A percentile compares a stretch with the other conserved stretches of the same genome.
Conservation (phyloP, 2,113 vertebrate genomes). For the Corvus cornix region DNA sequence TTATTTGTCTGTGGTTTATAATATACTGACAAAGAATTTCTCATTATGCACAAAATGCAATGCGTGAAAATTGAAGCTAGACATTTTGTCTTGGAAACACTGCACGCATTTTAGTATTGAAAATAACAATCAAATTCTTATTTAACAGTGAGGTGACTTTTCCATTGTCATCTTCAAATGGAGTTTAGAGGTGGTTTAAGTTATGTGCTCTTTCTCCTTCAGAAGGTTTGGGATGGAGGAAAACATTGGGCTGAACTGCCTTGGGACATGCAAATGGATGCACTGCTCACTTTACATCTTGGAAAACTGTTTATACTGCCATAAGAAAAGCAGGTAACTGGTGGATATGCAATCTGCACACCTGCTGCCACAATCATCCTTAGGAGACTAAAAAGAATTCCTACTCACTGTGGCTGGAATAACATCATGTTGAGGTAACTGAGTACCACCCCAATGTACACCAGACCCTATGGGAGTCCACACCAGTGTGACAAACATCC, state of each 20-base stretch:
- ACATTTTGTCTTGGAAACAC: neutral
- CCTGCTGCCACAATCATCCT: neutral
- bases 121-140: neutral
- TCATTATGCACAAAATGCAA: neutral
- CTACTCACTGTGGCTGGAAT: neutral
- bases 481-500: neutral
- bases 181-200: neutral
- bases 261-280: neutral
- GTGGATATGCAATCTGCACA: neutral
- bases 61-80: neutral
- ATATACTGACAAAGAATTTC: accelerated
- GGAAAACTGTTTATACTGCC: neutral
- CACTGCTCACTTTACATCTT: neutral
- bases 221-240: neutral
- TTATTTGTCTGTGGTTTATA: neutral
- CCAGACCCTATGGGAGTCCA: neutral
- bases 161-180: neutral
- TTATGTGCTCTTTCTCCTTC: neutral
- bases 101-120: neutral
- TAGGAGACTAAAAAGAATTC: neutral
- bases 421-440: neutral
- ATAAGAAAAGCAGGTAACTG: neutral
- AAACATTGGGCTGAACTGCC: neutral
- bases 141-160: neutral
- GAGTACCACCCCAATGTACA: neutral